Evolutionary conservation across 2,797 vertebrate species (phyloP).

Genomic region (Taenioides sp.): DNA sequence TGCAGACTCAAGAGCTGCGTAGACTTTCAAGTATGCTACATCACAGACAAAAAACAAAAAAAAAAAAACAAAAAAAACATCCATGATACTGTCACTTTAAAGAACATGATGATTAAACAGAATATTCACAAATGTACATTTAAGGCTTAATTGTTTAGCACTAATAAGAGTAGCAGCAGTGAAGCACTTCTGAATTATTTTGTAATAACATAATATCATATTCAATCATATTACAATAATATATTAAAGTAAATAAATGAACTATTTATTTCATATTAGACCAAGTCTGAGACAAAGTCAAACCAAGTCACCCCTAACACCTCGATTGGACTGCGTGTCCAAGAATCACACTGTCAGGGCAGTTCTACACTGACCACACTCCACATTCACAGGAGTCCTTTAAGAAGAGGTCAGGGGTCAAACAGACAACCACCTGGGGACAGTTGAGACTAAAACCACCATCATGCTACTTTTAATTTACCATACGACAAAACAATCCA

Average conservation of each 20-base stretch:
- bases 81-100: constrained; percentile 84
- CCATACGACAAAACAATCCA: constrained; percentile 47
- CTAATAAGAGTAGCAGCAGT: constrained; percentile 85
- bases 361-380: constrained; percentile 41
- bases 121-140: constrained; percentile 84
- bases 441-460: constrained; percentile 48
- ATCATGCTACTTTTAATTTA: constrained; percentile 65
- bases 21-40: constrained; percentile 83
- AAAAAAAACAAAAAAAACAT: constrained; percentile 6
- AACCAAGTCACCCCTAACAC: constrained; percentile 38
- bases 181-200: constrained; percentile 83
- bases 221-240: constrained; percentile 73
- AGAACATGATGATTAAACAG: constrained; percentile 70
- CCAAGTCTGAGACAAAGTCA: constrained; percentile 23
- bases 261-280: constrained; percentile 49
- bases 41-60: constrained; percentile 57
- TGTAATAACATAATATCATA: constrained; percentile 75
- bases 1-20: constrained; percentile 60
- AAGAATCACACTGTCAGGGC: constrained; percentile 27
- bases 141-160: constrained; percentile 86
- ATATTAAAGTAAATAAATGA: constrained; percentile 70
- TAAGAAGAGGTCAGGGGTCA: constrained; percentile 45
- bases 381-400: constrained; percentile 64
- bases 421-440: constrained; percentile 34
- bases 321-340: constrained; percentile 33